Percentiles rank a stretch among this genome's conserved stretches.
Evolutionary conservation across 2,888 invertebrate genomes (phyloP).

Genomic region (Adelognathus sp.): DNA sequence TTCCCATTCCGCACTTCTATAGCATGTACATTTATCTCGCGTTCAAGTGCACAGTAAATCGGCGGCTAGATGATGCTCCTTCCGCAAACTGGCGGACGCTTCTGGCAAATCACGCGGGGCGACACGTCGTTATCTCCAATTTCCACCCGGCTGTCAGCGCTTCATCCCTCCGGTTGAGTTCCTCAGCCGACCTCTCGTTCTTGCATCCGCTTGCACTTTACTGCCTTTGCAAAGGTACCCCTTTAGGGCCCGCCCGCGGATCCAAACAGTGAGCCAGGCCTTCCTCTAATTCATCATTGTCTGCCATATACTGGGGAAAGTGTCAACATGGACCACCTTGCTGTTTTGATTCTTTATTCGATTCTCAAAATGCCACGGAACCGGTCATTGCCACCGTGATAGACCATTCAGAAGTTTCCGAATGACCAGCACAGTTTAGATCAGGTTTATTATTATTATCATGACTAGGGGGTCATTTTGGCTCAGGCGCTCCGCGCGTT

Average conservation of each 20-base stretch:
- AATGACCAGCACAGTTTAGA: too few relatives aligned
- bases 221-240: slow-evolving; percentile 36
- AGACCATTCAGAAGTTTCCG: too few relatives aligned
- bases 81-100: slow-evolving; percentile 58
- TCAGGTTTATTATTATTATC: too few relatives aligned
- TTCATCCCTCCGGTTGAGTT: slow-evolving; percentile 51
- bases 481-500: too few relatives aligned
- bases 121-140: slow-evolving; percentile 67
- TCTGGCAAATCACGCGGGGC: slow-evolving; percentile 61
- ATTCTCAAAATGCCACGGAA: too few relatives aligned
- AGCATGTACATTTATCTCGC: slow-evolving; percentile 27
- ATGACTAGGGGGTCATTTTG: too few relatives aligned
- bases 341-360: not conserved
- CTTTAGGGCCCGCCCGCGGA: slow-evolving; percentile 4
- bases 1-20: not conserved
- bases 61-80: slow-evolving; percentile 49
- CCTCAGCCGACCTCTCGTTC: not conserved
- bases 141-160: slow-evolving; percentile 67
- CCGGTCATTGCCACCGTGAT: too few relatives aligned
- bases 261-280: slow-evolving; percentile 25
- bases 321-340: not conserved
- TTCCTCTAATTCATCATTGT: slow-evolving; percentile 2
- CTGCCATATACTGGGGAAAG: not conserved
- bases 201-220: not conserved
- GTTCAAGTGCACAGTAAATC: slow-evolving; percentile 42